phyloP scores from a whole-genome alignment of 1,140 invertebrate genomes.

The Drosophila lowei region DNA sequence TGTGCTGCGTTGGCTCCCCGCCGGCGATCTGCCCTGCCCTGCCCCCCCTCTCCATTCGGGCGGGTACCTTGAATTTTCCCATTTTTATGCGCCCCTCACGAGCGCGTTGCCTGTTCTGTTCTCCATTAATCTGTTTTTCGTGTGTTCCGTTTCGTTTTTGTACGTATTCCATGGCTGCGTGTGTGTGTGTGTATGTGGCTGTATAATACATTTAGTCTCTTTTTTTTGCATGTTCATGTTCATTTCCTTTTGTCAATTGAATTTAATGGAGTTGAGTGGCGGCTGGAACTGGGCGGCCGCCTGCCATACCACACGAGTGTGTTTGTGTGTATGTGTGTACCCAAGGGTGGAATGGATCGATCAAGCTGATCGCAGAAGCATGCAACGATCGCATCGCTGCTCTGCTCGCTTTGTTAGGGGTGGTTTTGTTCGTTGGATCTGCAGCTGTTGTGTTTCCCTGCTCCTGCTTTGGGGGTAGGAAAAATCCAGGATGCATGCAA shows the following conservation, averaged over 20 bases:
- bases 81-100: constrained; percentile 49
- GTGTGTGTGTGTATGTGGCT: constrained; percentile 20
- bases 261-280: constrained; percentile 75
- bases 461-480: constrained; percentile 51
- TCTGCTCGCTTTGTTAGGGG: constrained; percentile 42
- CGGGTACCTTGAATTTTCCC: constrained; percentile 49
- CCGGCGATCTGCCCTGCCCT: constrained; percentile 11
- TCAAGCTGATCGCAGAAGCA: constrained; percentile 73
- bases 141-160: constrained; percentile 5
- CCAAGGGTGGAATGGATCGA: constrained; percentile 77
- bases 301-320: not conserved
- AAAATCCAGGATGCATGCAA: constrained; percentile 56
- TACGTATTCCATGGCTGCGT: not conserved
- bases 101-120: constrained; percentile 15
- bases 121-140: constrained; percentile 57
- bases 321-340: constrained; percentile 30
- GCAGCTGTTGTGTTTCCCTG: constrained; percentile 59
- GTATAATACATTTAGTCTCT: constrained; percentile 43
- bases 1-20: constrained; percentile 51
- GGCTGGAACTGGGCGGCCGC: constrained; percentile 3
- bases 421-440: constrained; percentile 43
- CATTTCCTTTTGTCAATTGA: constrained; percentile 80
- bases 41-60: constrained; percentile 10
- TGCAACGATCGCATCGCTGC: constrained; percentile 50
- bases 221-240: constrained; percentile 76